These are phyloP conservation scores for Nematopogon swammerdamellus DNA, from an alignment of 2,888 invertebrate species.

Conservation along the genomic window DNA sequence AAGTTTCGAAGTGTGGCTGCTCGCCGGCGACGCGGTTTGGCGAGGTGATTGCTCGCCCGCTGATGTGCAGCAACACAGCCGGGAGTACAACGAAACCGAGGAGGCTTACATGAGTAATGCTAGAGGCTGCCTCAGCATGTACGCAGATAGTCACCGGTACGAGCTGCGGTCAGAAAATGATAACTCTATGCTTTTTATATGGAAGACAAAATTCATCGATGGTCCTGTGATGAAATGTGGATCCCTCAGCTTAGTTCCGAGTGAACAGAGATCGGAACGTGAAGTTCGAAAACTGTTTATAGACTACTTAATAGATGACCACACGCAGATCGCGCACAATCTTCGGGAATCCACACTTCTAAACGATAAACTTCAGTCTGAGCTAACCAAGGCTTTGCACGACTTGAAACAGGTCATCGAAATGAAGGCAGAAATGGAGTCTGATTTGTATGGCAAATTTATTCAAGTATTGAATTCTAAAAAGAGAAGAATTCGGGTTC, in stretches of 20 bases:
- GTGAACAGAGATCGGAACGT: too few relatives aligned
- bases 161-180: not conserved
- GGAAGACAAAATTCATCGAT: not conserved
- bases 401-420: slow-evolving; percentile 27
- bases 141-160: not conserved
- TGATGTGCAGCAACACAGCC: too few relatives aligned
- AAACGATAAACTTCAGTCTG: not conserved
- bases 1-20: too few relatives aligned
- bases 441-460: slow-evolving; percentile 34
- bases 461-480: slow-evolving; percentile 33
- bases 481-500: slow-evolving; percentile 29
- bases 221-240: not conserved
- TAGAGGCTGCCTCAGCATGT: not conserved
- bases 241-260: not conserved
- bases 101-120: not conserved
- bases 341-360: too few relatives aligned
- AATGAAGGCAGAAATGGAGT: slow-evolving; percentile 25
- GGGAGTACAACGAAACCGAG: too few relatives aligned
- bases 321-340: too few relatives aligned
- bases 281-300: too few relatives aligned
- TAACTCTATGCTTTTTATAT: not conserved
- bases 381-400: slow-evolving; percentile 17
- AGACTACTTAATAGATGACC: not conserved
- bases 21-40: too few relatives aligned
- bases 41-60: too few relatives aligned